Evolutionary conservation across 2,888 invertebrate genomes (phyloP), one percentile per base, ranked within the genome.

Genomic region (Diaprepes abbreviatus): DNA sequence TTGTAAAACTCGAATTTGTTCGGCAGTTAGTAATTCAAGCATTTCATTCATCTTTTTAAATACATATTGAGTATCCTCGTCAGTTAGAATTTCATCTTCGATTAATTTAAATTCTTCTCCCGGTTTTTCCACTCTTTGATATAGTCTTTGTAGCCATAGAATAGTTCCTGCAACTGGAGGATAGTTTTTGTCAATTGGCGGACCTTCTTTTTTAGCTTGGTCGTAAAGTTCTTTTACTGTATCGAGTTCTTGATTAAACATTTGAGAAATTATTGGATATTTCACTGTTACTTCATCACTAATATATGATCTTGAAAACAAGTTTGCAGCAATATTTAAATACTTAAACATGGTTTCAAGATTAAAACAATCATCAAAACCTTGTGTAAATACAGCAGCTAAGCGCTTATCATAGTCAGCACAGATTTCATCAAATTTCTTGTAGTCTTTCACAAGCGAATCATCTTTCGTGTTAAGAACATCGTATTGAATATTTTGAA

Each of bases 381-480:
- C 93, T 79, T 92, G 91, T 9, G 90, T 88, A 78, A 96, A 93
- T 71, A 95, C 88, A 14, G 93, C 90, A 0, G 93, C 93, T 35
- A 97, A 85, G 71, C 92, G 86, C 68, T 92, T 87, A 80, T 97
- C 96, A 58, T 93, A 88, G 77, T 93, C 92, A 24, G 89, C 87
- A 0, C 90, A 84, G 68, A 89, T 89, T 0, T 82, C 83, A 78
- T 88, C 85, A 80, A 94, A 94, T 0, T 83, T 81, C 0, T 85
- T 78, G 71, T 89, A 88, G 77, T 95, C 94, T 0, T 83, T 80
- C 0, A 89, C 79, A 78, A 96, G 95, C 0, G 85, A 85, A 3
- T 86, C 80, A 74, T 91, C 89, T 72, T 90, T 89, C 0, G 93
- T 91, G 74, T 91, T 89, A 1, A 94, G 85, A n/a, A 92, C 89